phyloP scores from a whole-genome alignment of 2,113 vertebrate genomes.

The Pachycephala philippinensis region DNA sequence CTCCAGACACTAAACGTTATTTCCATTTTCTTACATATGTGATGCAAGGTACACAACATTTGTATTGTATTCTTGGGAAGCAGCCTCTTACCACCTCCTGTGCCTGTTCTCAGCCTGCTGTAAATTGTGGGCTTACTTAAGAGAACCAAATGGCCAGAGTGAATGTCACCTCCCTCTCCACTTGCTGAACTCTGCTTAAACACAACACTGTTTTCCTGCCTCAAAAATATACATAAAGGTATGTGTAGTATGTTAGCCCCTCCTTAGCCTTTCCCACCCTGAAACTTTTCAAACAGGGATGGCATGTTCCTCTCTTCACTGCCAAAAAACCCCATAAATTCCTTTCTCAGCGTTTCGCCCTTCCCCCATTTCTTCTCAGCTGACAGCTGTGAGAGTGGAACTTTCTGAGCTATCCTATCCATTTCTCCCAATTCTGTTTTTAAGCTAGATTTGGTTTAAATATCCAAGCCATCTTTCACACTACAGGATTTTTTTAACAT shows the following conservation, averaged over 20 bases:
- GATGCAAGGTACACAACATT: background rate
- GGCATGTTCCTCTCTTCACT: constrained; percentile 45
- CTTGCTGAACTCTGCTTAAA: constrained; percentile 15
- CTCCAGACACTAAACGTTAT: background rate
- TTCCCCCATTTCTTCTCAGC: constrained; percentile 38
- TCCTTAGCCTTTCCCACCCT: constrained; percentile 62
- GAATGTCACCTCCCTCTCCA: background rate
- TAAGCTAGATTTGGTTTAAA: background rate
- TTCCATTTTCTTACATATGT: background rate
- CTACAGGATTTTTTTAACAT: background rate
- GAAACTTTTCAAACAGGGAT: constrained; percentile 48
- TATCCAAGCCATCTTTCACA: background rate
- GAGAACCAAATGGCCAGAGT: background rate
- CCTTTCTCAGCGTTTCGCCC: constrained; percentile 41
- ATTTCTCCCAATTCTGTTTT: background rate
- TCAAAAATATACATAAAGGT: constrained; percentile 50
- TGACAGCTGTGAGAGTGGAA: constrained; percentile 32
- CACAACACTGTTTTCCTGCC: constrained; percentile 7
- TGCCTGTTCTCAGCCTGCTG: background rate
- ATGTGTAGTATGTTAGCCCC: constrained; percentile 63
- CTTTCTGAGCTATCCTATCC: background rate
- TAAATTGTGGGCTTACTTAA: background rate
- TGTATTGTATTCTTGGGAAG: background rate
- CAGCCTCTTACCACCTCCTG: background rate
- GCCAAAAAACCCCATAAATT: constrained; percentile 4